These are phyloP conservation scores for Physella acuta DNA, from an alignment of 1,140 invertebrate species.

Conservation along the genomic window DNA sequence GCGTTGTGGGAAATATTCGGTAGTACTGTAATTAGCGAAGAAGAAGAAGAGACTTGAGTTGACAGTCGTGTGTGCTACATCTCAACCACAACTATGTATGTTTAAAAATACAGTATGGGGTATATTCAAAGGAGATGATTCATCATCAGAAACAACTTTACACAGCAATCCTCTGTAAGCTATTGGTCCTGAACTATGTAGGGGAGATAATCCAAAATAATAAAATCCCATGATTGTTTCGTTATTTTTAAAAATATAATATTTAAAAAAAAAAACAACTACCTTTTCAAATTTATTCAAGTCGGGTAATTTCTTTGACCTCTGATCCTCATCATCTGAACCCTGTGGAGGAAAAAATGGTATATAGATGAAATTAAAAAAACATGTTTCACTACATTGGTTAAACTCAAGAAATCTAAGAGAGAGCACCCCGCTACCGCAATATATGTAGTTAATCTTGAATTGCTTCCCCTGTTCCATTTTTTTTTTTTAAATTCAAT, in stretches of 20 bases:
- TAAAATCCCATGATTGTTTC: not conserved
- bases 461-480: not conserved
- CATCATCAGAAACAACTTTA: too few relatives aligned
- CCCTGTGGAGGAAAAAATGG: not conserved
- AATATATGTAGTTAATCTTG: not conserved
- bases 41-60: too few relatives aligned
- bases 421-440: not conserved
- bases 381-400: not conserved
- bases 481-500: not conserved
- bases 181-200: too few relatives aligned
- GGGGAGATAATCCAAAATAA: too few relatives aligned
- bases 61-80: too few relatives aligned
- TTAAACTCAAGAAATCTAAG: not conserved
- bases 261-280: not conserved
- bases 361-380: not conserved
- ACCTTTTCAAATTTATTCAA: slow-evolving; percentile 13
- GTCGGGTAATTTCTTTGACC: slow-evolving; percentile 1
- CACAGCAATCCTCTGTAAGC: too few relatives aligned
- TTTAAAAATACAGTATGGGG: too few relatives aligned
- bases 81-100: too few relatives aligned
- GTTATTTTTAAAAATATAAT: not conserved
- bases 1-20: too few relatives aligned
- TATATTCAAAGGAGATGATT: too few relatives aligned
- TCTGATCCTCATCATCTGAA: not conserved
- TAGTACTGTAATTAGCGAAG: too few relatives aligned